Conservation (phyloP, 2,888 invertebrate species). For the Plusia festucae region DNA sequence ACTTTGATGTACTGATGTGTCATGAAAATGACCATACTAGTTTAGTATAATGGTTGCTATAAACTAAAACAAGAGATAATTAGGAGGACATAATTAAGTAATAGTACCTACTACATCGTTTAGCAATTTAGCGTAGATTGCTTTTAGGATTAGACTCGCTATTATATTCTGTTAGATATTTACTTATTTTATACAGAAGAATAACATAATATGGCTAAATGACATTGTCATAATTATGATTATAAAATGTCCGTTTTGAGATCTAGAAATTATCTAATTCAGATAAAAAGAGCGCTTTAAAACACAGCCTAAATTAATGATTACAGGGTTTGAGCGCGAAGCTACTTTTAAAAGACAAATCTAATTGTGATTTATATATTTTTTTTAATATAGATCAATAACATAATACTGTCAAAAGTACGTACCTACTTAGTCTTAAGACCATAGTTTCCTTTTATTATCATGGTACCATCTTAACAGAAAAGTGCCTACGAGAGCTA, state of each 20-base stretch:
- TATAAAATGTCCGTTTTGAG: no score
- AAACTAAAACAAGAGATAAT: conserved; percentile 22
- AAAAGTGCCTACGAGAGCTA: conserved; percentile 4
- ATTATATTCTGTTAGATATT: not conserved
- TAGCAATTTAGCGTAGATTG: not conserved
- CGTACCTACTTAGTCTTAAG: not conserved
- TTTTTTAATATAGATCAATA: not conserved
- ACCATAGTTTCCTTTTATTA: no score
- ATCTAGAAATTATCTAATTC: no score
- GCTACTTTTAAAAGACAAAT: no score
- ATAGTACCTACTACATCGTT: not conserved
- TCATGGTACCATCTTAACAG: not conserved
- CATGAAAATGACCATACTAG: conserved; percentile 12
- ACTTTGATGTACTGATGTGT: conserved; percentile 29
- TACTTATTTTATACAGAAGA: no score
- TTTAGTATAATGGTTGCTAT: conserved; percentile 21
- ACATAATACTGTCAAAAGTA: not conserved
- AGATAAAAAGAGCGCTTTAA: no score
- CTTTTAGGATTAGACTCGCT: conserved; percentile 3
- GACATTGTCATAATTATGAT: no score
- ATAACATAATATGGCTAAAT: no score
- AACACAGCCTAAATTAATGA: no score
- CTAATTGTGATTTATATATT: no score
- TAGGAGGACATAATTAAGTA: conserved; percentile 20
- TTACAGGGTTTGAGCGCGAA: no score